These are phyloP conservation scores for Microtus pennsylvanicus DNA, from an alignment of 2,113 vertebrate genomes.

Conservation along the genomic window DNA sequence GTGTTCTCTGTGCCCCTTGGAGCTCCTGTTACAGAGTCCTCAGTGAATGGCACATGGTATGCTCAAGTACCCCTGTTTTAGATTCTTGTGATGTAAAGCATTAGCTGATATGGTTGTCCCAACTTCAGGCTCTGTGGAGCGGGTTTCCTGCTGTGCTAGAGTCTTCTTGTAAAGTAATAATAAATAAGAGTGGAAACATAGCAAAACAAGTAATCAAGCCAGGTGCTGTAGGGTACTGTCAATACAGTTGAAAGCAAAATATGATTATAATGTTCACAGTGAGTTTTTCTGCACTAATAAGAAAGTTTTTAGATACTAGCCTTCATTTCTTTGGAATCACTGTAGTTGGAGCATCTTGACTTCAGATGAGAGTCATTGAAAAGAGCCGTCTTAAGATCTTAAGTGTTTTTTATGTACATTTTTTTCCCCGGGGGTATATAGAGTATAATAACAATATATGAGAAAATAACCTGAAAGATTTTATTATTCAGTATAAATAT, in stretches of 20 bases:
- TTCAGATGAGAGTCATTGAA: constrained; percentile 58
- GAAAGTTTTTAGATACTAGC: constrained; percentile 46
- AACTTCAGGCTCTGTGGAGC: constrained; percentile 59
- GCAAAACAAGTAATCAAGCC: constrained; percentile 75
- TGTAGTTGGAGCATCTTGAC: constrained; percentile 12
- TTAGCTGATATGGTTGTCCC: constrained; percentile 45
- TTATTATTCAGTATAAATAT: constrained; percentile 46
- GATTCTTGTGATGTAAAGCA: constrained; percentile 64
- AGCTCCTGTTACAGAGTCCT: background rate
- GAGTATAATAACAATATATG: constrained; percentile 7
- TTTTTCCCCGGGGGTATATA: background rate
- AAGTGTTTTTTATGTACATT: constrained; percentile 30
- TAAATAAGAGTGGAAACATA: constrained; percentile 67
- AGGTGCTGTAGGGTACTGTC: constrained; percentile 58
- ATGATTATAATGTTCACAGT: constrained; percentile 46
- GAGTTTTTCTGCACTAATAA: constrained; percentile 48
- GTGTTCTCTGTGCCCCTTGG: background rate
- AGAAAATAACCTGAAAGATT: constrained; percentile 50
- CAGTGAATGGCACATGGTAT: constrained; percentile 4
- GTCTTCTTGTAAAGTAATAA: constrained; percentile 70
- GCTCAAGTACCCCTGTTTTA: constrained; percentile 53
- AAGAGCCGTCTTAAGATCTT: constrained; percentile 6
- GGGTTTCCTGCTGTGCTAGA: constrained; percentile 71
- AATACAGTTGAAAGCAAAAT: constrained; percentile 66
- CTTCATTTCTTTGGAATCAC: constrained; percentile 36